Percentiles rank a stretch among this genome's conserved stretches.
Conservation (phyloP, 2,113 vertebrate genomes). For the Panthera tigris region DNA sequence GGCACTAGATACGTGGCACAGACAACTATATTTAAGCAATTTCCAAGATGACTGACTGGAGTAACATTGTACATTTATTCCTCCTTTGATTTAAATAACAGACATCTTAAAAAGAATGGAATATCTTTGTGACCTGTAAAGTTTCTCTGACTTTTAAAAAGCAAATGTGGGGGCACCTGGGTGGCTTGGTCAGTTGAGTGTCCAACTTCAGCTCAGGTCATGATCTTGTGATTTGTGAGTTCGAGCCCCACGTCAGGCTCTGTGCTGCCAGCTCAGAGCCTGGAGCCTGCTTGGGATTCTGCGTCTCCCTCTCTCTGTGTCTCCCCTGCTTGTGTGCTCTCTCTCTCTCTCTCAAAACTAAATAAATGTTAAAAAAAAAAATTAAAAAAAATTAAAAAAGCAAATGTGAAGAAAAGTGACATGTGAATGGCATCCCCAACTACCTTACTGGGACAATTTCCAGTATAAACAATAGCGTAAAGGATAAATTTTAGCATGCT, state of each 20-base stretch:
- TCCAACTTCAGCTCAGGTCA: too few species aligned
- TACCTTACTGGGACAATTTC: not conserved
- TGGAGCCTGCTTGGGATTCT: too few species aligned
- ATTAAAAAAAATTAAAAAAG: not conserved
- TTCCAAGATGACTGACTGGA: constrained; percentile 7
- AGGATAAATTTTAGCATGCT: not conserved
- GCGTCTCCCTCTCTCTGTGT: too few species aligned
- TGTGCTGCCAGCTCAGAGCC: too few species aligned
- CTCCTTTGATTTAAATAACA: constrained; percentile 32
- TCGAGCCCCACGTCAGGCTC: too few species aligned
- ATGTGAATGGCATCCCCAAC: not conserved
- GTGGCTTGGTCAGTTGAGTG: too few species aligned
- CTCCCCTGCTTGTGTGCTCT: too few species aligned
- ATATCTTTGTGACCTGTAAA: not conserved
- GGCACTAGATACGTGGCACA: not conserved
- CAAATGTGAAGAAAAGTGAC: not conserved
- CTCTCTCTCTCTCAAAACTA: too few species aligned
- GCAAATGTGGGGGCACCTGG: not conserved
- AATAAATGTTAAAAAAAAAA: too few species aligned
- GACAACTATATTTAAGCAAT: not conserved
- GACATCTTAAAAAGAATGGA: constrained; percentile 1
- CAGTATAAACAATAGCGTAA: not conserved
- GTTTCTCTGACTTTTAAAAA: not conserved
- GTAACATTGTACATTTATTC: not conserved
- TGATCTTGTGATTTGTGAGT: too few species aligned